These are phyloP conservation scores for Sebastes variabilis DNA, from an alignment of 2,797 vertebrate species.

Conservation along the genomic window DNA sequence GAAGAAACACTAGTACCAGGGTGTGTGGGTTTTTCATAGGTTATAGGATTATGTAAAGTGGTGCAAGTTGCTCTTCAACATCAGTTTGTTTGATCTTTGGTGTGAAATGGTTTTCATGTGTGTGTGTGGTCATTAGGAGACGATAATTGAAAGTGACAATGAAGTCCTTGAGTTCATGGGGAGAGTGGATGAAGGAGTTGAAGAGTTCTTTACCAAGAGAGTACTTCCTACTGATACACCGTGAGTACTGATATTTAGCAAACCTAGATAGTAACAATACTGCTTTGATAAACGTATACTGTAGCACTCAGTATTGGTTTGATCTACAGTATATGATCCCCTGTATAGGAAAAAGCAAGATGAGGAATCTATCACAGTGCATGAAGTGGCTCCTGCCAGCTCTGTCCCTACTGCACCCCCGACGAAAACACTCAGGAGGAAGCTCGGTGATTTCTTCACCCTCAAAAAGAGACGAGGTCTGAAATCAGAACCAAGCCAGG, in stretches of 20 bases:
- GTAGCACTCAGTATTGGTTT: not conserved
- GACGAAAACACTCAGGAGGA: slow-evolving; percentile 93
- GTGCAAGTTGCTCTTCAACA: slow-evolving; percentile 26
- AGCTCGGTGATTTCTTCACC: slow-evolving; percentile 96
- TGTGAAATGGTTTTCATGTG: slow-evolving; percentile 40
- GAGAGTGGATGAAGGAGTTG: slow-evolving; percentile 94
- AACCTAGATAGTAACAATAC: not conserved
- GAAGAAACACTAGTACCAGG: slow-evolving; percentile 44
- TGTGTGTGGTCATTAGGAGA: slow-evolving; percentile 81
- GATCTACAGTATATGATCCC: slow-evolving; percentile 22
- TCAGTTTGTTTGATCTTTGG: slow-evolving; percentile 29
- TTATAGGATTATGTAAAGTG: slow-evolving; percentile 58
- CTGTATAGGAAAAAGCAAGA: slow-evolving; percentile 79
- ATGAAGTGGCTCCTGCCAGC: slow-evolving; percentile 80
- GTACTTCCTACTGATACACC: slow-evolving; percentile 87
- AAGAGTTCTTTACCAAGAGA: slow-evolving; percentile 97
- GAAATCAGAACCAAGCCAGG: slow-evolving; percentile 78
- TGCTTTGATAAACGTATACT: not conserved
- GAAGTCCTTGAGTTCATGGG: slow-evolving; percentile 91
- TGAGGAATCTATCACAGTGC: slow-evolving; percentile 78
- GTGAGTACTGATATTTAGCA: slow-evolving; percentile 83
- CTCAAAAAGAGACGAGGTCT: slow-evolving; percentile 91
- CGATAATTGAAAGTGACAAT: slow-evolving; percentile 90
- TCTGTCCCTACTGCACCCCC: slow-evolving; percentile 82
- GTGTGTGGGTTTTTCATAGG: slow-evolving; percentile 70